phyloP scores from a whole-genome alignment of 2,888 invertebrate species.

The Galerucella calmariensis region DNA sequence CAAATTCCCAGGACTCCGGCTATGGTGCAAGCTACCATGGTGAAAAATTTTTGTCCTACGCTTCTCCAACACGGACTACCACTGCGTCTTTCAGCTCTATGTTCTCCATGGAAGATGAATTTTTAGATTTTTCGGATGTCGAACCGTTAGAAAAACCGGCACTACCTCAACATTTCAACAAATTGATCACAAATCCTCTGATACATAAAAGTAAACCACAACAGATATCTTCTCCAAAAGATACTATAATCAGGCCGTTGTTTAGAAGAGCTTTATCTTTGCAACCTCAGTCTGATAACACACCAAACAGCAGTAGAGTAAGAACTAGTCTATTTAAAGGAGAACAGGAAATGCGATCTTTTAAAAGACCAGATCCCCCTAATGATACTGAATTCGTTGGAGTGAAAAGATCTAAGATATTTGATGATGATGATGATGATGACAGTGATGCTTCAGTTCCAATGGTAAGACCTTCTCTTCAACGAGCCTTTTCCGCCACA shows the following conservation, averaged over 20 bases:
- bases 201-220: conserved; percentile 43
- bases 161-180: conserved; percentile 70
- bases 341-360: conserved; percentile 59
- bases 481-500: conserved; percentile 74
- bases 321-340: conserved; percentile 67
- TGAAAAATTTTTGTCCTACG: conserved; percentile 54
- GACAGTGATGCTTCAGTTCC: conserved; percentile 47
- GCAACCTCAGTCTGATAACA: conserved; percentile 60
- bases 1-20: conserved; percentile 72
- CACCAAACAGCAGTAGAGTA: conserved; percentile 62
- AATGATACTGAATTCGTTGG: conserved; percentile 60
- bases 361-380: conserved; percentile 78
- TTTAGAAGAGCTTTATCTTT: conserved; percentile 67
- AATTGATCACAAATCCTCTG: conserved; percentile 69
- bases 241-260: conserved; percentile 59
- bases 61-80: conserved; percentile 56
- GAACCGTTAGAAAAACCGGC: conserved; percentile 65
- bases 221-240: conserved; percentile 62
- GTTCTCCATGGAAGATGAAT: conserved; percentile 74
- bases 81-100: conserved; percentile 66
- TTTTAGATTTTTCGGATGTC: conserved; percentile 72
- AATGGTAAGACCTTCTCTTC: conserved; percentile 46
- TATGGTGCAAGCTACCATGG: conserved; percentile 64
- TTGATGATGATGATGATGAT: conserved; percentile 40
- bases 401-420: conserved; percentile 62